phyloP scores from a whole-genome alignment of 1,140 invertebrate species.

The Lepeophtheirus salmonis region DNA sequence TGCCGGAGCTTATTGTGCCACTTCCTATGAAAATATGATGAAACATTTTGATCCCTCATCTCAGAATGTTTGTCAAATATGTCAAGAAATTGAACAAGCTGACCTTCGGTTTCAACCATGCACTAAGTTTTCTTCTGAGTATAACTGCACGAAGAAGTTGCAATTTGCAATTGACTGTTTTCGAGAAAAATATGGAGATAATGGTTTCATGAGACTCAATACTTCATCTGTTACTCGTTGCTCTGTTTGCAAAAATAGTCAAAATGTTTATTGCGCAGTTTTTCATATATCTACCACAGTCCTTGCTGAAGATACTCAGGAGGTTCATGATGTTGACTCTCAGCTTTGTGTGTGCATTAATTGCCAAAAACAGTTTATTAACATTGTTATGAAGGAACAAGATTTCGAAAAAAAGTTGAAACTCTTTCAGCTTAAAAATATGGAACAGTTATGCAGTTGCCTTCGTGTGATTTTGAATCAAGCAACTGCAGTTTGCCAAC shows the following conservation, averaged over 20 bases:
- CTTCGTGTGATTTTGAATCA: constrained; percentile 2
- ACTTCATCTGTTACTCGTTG: not conserved
- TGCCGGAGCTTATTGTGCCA: constrained; percentile 9
- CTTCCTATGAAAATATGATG: not conserved
- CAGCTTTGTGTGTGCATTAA: constrained; percentile 8
- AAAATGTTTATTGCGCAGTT: constrained; percentile 4
- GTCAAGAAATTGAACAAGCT: not conserved
- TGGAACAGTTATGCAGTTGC: constrained; percentile 13
- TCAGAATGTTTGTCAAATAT: not conserved
- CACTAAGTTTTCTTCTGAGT: constrained; percentile 9
- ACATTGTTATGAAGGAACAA: constrained; percentile 14
- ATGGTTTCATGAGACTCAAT: constrained; percentile 6
- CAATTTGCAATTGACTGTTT: constrained; percentile 10
- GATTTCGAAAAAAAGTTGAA: constrained; percentile 11
- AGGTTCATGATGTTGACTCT: not conserved
- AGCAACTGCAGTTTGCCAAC: not conserved
- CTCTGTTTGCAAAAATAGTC: constrained; percentile 6
- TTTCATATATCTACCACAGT: constrained; percentile 3
- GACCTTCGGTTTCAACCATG: constrained; percentile 13
- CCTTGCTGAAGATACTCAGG: constrained; percentile 1
- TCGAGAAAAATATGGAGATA: constrained; percentile 6
- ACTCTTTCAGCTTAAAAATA: constrained; percentile 11
- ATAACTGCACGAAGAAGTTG: constrained; percentile 1
- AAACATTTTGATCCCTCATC: not conserved
- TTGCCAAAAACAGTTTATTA: constrained; percentile 17